A percentile compares a stretch with the other conserved stretches of the same genome.
phyloP scores from a whole-genome alignment of 1,140 invertebrate species.

The Piezodorus guildinii region DNA sequence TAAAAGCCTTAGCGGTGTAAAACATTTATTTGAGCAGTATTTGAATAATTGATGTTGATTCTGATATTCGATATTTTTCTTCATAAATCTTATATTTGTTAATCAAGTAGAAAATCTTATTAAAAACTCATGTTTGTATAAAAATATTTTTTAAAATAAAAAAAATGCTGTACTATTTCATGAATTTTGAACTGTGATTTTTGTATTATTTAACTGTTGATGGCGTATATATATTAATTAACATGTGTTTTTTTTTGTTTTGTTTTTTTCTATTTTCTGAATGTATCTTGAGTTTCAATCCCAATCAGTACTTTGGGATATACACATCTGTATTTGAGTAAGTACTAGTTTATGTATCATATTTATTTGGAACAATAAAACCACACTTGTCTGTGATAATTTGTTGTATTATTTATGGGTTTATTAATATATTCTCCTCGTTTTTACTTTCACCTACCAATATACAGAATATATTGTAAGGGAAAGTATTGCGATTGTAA shows the following conservation, averaged over 20 bases:
- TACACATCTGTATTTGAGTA: neutral
- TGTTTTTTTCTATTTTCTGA: neutral
- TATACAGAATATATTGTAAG: too few species aligned
- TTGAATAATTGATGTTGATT: neutral
- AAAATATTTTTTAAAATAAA: too few species aligned
- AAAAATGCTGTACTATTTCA: conserved; percentile 4
- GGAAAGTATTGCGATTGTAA: too few species aligned
- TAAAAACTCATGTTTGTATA: conserved; percentile 9
- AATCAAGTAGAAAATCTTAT: neutral
- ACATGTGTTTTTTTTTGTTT: too few species aligned
- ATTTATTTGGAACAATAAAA: conserved; percentile 16
- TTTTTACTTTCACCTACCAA: too few species aligned
- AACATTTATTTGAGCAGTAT: neutral
- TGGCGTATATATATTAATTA: neutral
- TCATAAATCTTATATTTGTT: neutral
- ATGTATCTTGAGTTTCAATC: neutral
- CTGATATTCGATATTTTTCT: neutral
- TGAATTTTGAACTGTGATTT: conserved; percentile 15
- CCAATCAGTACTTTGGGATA: neutral
- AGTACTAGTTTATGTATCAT: conserved; percentile 13
- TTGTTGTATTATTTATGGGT: too few species aligned
- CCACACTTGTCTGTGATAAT: conserved; percentile 17
- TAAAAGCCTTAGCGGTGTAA: neutral
- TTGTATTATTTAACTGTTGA: conserved; percentile 13
- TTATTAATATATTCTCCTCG: too few species aligned